These are phyloP conservation scores for Neuroscelio doddi DNA, from an alignment of 2,888 invertebrate genomes.

Conservation along the genomic window DNA sequence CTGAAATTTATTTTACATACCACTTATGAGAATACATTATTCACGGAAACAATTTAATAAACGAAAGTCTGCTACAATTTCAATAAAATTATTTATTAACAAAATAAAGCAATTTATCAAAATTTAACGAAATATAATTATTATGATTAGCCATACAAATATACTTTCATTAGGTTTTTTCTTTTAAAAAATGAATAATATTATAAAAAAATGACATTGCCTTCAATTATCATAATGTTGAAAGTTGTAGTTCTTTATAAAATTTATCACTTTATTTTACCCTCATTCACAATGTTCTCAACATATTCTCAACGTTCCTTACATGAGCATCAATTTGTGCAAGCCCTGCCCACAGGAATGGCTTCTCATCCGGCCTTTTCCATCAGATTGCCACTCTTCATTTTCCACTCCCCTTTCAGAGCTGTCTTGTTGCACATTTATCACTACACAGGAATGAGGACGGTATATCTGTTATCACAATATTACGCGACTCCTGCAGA, in stretches of 20 bases:
- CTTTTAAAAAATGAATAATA: too few relatives aligned
- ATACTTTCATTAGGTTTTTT: too few relatives aligned
- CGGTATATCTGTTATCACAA: conserved; percentile 57
- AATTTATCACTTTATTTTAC: not conserved
- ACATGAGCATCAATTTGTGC: conserved; percentile 50
- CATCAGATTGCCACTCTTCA: conserved; percentile 38
- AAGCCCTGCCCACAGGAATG: conserved; percentile 50
- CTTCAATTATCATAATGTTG: not conserved
- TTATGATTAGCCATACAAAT: too few relatives aligned
- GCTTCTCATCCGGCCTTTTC: conserved; percentile 50
- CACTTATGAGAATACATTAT: too few relatives aligned
- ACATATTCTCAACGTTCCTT: conserved; percentile 49
- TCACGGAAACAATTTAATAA: too few relatives aligned
- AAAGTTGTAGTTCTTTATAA: not conserved
- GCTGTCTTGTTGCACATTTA: conserved; percentile 51
- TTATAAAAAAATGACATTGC: not conserved
- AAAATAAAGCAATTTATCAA: too few relatives aligned
- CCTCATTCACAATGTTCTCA: too few relatives aligned
- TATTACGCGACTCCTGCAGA: conserved; percentile 55
- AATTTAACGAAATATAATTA: too few relatives aligned
- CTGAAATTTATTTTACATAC: too few relatives aligned
- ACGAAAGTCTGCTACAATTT: too few relatives aligned
- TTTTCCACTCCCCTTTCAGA: conserved; percentile 30
- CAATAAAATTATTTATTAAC: too few relatives aligned
- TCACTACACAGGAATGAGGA: conserved; percentile 50